Evolutionary conservation across 2,797 vertebrate species (phyloP).

Genomic region (Bovichtus variegatus): DNA sequence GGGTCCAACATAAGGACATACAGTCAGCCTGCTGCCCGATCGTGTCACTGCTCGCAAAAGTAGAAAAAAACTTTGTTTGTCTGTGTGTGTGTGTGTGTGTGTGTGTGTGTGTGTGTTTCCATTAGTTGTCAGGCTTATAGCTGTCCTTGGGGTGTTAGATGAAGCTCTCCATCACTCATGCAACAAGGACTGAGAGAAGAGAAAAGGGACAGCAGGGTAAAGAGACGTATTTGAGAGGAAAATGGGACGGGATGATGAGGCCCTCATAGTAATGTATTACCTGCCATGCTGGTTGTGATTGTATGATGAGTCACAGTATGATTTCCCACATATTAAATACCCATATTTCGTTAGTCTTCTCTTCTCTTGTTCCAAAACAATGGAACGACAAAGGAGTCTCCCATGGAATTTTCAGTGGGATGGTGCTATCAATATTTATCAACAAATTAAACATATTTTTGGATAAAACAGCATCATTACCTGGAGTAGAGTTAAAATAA

Average conservation of each 20-base stretch:
- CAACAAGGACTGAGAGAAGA: conserved; percentile 59
- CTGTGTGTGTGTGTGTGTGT: conserved; percentile 30
- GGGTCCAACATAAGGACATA: too few species aligned
- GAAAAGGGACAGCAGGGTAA: conserved; percentile 38
- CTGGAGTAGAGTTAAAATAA: neutral
- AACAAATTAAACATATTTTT: neutral
- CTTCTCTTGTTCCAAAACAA: conserved; percentile 13
- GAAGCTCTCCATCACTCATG: conserved; percentile 70
- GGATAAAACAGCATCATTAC: neutral
- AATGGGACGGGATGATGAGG: conserved; percentile 46
- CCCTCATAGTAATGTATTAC: conserved; percentile 21
- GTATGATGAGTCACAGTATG: conserved; percentile 43
- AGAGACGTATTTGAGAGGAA: conserved; percentile 32
- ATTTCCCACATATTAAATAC: conserved; percentile 9
- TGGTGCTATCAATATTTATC: neutral
- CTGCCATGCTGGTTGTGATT: conserved; percentile 35
- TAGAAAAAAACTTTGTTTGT: too few species aligned
- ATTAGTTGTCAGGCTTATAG: conserved; percentile 67
- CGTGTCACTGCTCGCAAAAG: too few species aligned
- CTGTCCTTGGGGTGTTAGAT: conserved; percentile 71
- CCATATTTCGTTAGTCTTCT: neutral
- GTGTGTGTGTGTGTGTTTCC: conserved; percentile 48
- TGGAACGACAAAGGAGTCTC: neutral
- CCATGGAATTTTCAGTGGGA: neutral
- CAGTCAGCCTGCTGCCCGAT: too few species aligned